Evolutionary conservation across 2,888 invertebrate genomes (phyloP).

Genomic region (Ennomos erosarius): DNA sequence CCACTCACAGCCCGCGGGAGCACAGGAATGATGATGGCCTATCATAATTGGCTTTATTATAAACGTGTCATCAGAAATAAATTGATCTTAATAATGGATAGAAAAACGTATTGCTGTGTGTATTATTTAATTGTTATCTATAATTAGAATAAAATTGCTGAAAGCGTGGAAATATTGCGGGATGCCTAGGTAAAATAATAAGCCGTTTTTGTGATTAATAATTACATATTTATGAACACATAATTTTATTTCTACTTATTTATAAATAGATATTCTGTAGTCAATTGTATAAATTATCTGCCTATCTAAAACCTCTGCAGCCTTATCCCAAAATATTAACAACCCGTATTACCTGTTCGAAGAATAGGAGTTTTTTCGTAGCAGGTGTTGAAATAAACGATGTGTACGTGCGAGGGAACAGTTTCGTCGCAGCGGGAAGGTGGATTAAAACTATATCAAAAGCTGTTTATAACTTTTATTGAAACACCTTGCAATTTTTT

Average conservation of each 20-base stretch:
- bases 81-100: conserved; percentile 35
- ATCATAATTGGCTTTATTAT: conserved; percentile 60
- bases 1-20: conserved; percentile 48
- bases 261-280: not conserved
- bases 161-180: conserved; percentile 10
- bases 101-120: conserved; percentile 37
- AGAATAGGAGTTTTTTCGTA: conserved; percentile 44
- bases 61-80: conserved; percentile 47
- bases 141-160: not conserved
- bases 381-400: conserved; percentile 69
- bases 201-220: not conserved
- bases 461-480: conserved; percentile 19
- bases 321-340: conserved; percentile 26
- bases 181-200: conserved; percentile 10
- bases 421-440: conserved; percentile 49
- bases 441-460: conserved; percentile 40
- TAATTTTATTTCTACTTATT: too few species aligned
- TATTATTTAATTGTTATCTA: conserved; percentile 29
- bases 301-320: not conserved
- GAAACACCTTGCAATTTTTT: conserved; percentile 39
- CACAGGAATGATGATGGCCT: conserved; percentile 44
- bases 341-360: conserved; percentile 52
- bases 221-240: not conserved
- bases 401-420: conserved; percentile 51
- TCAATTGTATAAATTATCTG: not conserved